Evolutionary conservation across 2,797 vertebrate species (phyloP).

Genomic region (Momotus momota): DNA sequence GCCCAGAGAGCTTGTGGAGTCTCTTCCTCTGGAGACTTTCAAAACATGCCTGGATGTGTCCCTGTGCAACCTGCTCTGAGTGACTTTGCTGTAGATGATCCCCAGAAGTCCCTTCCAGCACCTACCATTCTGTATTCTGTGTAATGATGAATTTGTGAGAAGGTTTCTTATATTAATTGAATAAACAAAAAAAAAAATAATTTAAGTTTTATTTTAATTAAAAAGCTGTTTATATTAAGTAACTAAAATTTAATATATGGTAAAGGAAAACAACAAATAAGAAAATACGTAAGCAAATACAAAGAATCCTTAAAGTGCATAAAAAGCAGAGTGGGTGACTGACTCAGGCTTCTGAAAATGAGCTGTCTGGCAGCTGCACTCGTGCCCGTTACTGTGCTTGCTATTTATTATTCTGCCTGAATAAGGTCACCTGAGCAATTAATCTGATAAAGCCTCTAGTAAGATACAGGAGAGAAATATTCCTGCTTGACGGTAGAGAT

Average conservation of each 20-base stretch:
- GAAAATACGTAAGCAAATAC: not conserved
- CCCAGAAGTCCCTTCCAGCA: too few species aligned
- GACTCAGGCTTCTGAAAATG: not conserved
- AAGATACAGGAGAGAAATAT: not conserved
- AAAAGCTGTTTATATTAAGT: not conserved
- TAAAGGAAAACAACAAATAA: not conserved
- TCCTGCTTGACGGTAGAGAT: not conserved
- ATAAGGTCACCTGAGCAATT: not conserved
- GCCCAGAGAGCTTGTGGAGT: too few species aligned
- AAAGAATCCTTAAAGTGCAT: not conserved
- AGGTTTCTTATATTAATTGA: not conserved
- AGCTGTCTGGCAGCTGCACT: not conserved
- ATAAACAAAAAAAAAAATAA: not conserved
- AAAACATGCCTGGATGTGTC: too few species aligned
- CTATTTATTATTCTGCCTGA: not conserved
- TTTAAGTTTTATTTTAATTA: not conserved
- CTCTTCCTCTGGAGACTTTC: too few species aligned
- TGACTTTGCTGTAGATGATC: too few species aligned
- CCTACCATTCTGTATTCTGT: too few species aligned
- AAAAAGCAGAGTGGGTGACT: not conserved
- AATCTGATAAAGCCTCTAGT: not conserved
- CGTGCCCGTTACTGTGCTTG: not conserved
- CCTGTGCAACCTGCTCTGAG: too few species aligned
- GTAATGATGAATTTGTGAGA: not conserved
- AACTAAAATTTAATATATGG: not conserved